Conservation (phyloP, 2,113 vertebrate species). For the Colaptes auratus region DNA sequence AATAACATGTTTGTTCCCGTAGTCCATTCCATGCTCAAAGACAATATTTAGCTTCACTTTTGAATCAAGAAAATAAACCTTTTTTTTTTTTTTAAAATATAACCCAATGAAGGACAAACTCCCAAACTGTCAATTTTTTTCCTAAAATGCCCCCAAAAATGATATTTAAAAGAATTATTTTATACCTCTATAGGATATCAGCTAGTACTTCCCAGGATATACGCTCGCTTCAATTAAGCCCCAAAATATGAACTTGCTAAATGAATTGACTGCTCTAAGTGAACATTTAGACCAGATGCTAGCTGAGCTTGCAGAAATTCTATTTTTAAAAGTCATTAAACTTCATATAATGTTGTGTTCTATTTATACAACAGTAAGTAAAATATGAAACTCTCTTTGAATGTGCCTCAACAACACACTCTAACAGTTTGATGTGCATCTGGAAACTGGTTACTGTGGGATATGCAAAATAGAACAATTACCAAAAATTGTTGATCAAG, state of each 20-base stretch:
- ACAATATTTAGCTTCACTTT: not conserved
- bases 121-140: not conserved
- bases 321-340: not conserved
- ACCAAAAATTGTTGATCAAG: not conserved
- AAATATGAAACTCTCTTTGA: not conserved
- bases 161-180: not conserved
- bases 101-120: not conserved
- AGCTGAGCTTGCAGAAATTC: not conserved
- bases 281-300: not conserved
- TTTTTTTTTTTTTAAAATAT: too few relatives aligned
- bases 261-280: not conserved
- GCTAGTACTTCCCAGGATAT: not conserved
- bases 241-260: not conserved
- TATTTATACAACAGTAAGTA: not conserved
- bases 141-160: not conserved
- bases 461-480: not conserved
- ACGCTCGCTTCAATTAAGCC: not conserved
- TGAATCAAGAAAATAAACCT: not conserved
- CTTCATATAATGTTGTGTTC: not conserved
- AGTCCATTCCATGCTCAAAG: not conserved
- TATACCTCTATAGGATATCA: not conserved
- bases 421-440: not conserved
- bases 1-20: not conserved
- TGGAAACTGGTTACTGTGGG: not conserved
- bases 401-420: not conserved